phyloP scores from a whole-genome alignment of 2,113 vertebrate genomes.

The Solea solea region DNA sequence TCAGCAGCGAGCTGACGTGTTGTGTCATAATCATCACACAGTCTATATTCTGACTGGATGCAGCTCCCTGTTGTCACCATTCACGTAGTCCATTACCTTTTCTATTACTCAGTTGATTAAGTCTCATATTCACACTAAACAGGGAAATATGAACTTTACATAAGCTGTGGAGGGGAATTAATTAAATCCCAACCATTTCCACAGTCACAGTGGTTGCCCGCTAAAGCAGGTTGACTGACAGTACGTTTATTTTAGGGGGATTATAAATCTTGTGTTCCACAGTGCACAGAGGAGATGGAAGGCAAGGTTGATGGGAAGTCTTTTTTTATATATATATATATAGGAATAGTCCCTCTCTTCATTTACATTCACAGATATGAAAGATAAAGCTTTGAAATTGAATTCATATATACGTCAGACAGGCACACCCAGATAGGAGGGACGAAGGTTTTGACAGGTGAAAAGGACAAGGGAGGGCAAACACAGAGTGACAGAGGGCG shows the following conservation, averaged over 20 bases:
- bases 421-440: conserved; percentile 16
- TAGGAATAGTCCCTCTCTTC: conserved; percentile 22
- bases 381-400: conserved; percentile 62
- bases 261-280: conserved; percentile 44
- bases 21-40: conserved; percentile 56
- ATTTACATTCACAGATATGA: conserved; percentile 47
- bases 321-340: conserved; percentile 9
- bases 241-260: conserved; percentile 19
- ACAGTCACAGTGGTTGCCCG: conserved; percentile 71
- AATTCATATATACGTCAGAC: conserved; percentile 46
- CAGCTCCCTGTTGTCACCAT: conserved; percentile 58
- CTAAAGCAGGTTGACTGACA: conserved; percentile 70
- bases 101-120: conserved; percentile 80
- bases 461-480: conserved; percentile 11
- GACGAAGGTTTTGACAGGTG: background rate
- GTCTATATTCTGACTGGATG: conserved; percentile 67
- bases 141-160: conserved; percentile 75
- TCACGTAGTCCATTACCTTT: conserved; percentile 70
- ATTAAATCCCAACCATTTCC: conserved; percentile 78
- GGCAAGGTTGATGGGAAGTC: conserved; percentile 17
- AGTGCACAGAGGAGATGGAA: conserved; percentile 27
- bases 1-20: conserved; percentile 16
- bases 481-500: background rate
- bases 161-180: conserved; percentile 73
- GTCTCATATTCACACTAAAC: conserved; percentile 69